A percentile compares a stretch with the other conserved stretches of the same genome.
These are phyloP conservation scores for Phoenicopterus ruber DNA, from an alignment of 2,113 vertebrate species.

Conservation along the genomic window DNA sequence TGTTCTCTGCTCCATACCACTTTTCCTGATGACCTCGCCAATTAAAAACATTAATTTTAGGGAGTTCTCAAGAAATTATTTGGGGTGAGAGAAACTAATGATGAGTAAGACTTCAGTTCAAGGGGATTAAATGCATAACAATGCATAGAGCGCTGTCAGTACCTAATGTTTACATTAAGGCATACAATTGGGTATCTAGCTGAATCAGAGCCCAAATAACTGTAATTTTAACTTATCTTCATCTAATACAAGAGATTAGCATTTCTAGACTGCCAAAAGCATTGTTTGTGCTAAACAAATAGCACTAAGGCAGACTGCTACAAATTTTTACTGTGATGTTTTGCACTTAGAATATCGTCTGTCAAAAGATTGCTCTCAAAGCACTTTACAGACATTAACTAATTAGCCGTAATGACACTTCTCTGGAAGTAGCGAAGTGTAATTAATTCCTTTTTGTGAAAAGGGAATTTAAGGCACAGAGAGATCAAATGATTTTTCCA, in stretches of 20 bases:
- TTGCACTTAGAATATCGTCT: conserved; percentile 47
- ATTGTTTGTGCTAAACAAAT: conserved; percentile 31
- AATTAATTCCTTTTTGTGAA: conserved; percentile 42
- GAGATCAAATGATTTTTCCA: conserved; percentile 38
- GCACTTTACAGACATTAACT: conserved; percentile 48
- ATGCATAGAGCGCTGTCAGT: neutral
- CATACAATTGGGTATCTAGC: neutral
- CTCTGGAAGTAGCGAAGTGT: conserved; percentile 21
- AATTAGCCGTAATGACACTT: conserved; percentile 54
- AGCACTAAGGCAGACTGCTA: neutral
- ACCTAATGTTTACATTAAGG: neutral
- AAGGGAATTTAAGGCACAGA: neutral
- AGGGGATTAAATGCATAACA: neutral
- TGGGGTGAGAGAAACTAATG: neutral
- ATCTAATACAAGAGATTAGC: neutral
- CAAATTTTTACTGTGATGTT: neutral
- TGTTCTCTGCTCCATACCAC: neutral
- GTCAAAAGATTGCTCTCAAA: conserved; percentile 49
- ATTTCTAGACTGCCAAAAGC: neutral
- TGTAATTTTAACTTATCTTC: neutral
- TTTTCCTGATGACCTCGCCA: neutral
- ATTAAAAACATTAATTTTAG: neutral
- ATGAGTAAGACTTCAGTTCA: neutral
- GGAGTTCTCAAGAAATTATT: neutral
- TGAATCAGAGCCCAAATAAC: neutral